Evolutionary conservation across 2,113 vertebrate genomes (phyloP).

Genomic region (Gymnarchus niloticus): DNA sequence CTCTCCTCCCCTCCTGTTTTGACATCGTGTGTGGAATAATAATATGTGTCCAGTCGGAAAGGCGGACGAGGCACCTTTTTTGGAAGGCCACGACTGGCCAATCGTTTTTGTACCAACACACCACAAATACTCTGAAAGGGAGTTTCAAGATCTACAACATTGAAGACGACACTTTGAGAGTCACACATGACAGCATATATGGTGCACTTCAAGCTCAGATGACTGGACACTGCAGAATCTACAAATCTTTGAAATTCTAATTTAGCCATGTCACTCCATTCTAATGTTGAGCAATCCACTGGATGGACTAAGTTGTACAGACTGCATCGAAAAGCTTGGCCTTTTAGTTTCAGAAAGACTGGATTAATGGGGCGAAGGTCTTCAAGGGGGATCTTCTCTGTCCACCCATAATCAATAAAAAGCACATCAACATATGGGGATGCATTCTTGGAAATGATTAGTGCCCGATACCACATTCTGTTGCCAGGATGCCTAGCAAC

Average conservation of each 20-base stretch:
- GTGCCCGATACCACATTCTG: constrained; percentile 79
- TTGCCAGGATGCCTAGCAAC: constrained; percentile 70
- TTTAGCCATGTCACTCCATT: constrained; percentile 68
- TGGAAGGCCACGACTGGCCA: constrained; percentile 52
- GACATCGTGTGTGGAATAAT: constrained; percentile 75
- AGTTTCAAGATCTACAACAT: constrained; percentile 81
- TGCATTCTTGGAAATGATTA: constrained; percentile 60
- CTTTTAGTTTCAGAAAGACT: constrained; percentile 66
- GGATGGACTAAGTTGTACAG: constrained; percentile 78
- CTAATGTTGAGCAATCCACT: constrained; percentile 54
- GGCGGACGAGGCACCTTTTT: constrained; percentile 53
- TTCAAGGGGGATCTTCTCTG: constrained; percentile 55
- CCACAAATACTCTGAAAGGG: constrained; percentile 80
- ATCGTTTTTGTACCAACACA: constrained; percentile 59
- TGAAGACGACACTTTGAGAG: constrained; percentile 66
- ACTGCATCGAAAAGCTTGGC: constrained; percentile 87
- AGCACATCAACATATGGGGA: constrained; percentile 64
- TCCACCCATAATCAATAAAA: constrained; percentile 85
- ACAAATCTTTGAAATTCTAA: constrained; percentile 73
- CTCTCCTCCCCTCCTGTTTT: constrained; percentile 81
- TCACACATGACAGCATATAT: constrained; percentile 77
- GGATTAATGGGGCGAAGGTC: constrained; percentile 65
- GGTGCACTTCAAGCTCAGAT: constrained; percentile 73
- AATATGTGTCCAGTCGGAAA: constrained; percentile 73
- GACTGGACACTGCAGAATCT: constrained; percentile 45